Conservation (phyloP, 30 jellyfish, hydroid and myxozoan genomes). For the Morbakka virulenta region DNA sequence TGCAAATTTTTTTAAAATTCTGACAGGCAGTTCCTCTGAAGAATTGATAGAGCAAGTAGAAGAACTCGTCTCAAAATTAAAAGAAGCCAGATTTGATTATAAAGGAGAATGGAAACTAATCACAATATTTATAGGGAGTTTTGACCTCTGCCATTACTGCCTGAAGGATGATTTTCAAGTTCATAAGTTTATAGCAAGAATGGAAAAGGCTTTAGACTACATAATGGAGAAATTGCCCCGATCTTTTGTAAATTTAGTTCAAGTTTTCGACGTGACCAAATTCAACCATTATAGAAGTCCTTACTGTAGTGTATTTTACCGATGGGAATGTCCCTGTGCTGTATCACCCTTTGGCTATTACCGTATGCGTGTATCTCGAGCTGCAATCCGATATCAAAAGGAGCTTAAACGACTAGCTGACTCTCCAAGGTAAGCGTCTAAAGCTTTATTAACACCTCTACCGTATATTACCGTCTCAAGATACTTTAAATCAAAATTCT, state of each 20-base stretch:
- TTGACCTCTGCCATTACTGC: conserved; percentile 64
- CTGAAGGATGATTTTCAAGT: conserved; percentile 11
- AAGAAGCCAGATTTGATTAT: conserved; percentile 11
- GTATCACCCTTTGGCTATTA: conserved; percentile 3
- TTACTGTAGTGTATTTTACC: conserved; percentile 41
- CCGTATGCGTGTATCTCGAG: conserved; percentile 19
- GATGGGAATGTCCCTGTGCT: conserved; percentile 60
- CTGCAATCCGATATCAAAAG: conserved; percentile 32
- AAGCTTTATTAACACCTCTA: no score
- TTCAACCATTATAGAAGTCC: conserved; percentile 9
- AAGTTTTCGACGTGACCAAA: conserved; percentile 55
- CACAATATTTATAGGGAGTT: conserved; percentile 67
- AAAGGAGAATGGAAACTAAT: conserved; percentile 69
- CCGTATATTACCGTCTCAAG: no score
- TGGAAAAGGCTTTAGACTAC: conserved; percentile 38
- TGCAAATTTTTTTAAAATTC: not conserved
- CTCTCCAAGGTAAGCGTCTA: conserved; percentile 55
- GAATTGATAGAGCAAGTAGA: conserved; percentile 53
- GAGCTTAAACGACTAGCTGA: conserved; percentile 3
- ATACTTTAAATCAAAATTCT: no score
- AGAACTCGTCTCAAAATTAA: conserved; percentile 38
- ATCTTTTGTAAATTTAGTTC: conserved; percentile 54
- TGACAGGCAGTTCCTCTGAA: conserved; percentile 68
- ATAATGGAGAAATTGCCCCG: conserved; percentile 58
- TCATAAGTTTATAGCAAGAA: not conserved